Conservation (phyloP, 2,797 vertebrate genomes). For the Notolepis coatsorum region DNA sequence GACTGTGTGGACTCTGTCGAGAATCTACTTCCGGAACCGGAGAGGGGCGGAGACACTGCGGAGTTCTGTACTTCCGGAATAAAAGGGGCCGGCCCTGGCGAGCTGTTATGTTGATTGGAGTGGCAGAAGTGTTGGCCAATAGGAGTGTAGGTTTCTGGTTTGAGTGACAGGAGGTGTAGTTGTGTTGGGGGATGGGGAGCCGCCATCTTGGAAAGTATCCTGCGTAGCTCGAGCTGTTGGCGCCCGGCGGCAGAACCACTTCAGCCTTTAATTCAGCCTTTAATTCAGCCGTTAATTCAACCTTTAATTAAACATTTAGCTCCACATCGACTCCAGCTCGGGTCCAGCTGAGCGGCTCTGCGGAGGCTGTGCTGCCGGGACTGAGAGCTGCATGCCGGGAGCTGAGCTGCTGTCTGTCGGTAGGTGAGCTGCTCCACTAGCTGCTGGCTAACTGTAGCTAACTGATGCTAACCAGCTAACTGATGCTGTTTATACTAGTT, state of each 20-base stretch:
- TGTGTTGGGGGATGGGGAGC: constrained; percentile 81
- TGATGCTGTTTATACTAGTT: not conserved
- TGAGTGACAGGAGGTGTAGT: constrained; percentile 68
- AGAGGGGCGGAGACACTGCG: no score
- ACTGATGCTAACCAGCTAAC: not conserved
- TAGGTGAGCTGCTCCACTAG: constrained; percentile 56
- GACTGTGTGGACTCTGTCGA: no score
- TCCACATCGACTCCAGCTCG: no score
- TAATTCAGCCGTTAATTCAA: no score
- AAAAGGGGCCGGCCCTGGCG: no score
- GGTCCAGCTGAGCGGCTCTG: no score
- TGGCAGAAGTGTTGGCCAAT: constrained; percentile 66
- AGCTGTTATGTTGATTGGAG: constrained; percentile 37
- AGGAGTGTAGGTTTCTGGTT: not conserved
- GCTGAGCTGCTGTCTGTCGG: constrained; percentile 71
- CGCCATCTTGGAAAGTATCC: constrained; percentile 87
- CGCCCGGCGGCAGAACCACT: constrained; percentile 81
- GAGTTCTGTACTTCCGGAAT: no score
- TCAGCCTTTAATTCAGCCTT: no score
- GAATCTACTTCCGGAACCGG: no score
- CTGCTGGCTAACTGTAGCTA: not conserved
- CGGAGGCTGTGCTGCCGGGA: no score
- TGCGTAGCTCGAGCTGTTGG: constrained; percentile 78
- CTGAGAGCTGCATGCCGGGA: constrained; percentile 75
- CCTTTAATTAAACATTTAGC: no score